A percentile compares a stretch with the other conserved stretches of the same genome.
phyloP scores from a whole-genome alignment of 2,888 invertebrate genomes.

The Helleia helle region DNA sequence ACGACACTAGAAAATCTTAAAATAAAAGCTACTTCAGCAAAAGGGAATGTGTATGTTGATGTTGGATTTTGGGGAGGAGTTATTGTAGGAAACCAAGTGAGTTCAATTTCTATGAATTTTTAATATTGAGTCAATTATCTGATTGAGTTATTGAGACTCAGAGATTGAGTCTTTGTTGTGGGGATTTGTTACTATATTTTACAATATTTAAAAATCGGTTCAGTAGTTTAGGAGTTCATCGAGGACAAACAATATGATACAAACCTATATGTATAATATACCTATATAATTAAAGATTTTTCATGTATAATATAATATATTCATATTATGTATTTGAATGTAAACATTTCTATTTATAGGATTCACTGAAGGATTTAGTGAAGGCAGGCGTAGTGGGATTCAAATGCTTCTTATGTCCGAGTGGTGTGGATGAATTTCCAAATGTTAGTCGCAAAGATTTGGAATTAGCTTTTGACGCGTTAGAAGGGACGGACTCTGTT shows the following conservation, averaged over 20 bases:
- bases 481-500: constrained; percentile 75
- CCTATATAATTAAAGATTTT: too few relatives aligned
- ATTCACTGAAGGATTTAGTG: constrained; percentile 72
- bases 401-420: constrained; percentile 81
- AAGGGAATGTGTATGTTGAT: constrained; percentile 76
- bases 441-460: constrained; percentile 73
- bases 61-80: constrained; percentile 89
- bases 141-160: too few relatives aligned
- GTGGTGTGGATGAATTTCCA: constrained; percentile 80
- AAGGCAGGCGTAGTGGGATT: constrained; percentile 81
- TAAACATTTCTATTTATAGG: constrained; percentile 39
- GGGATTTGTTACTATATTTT: too few relatives aligned
- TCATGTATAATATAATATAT: too few relatives aligned
- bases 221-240: too few relatives aligned
- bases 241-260: too few relatives aligned
- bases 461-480: constrained; percentile 68
- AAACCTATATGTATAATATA: too few relatives aligned
- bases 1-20: constrained; percentile 76
- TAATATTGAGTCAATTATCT: too few relatives aligned
- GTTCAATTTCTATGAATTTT: constrained; percentile 1
- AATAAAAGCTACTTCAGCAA: constrained; percentile 74
- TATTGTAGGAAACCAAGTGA: constrained; percentile 77
- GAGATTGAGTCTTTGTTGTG: too few relatives aligned
- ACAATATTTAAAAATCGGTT: too few relatives aligned
- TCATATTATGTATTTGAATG: too few relatives aligned